Conservation (phyloP, 2,888 invertebrate species). For the Pseudococcus jackbeardsleyi region DNA sequence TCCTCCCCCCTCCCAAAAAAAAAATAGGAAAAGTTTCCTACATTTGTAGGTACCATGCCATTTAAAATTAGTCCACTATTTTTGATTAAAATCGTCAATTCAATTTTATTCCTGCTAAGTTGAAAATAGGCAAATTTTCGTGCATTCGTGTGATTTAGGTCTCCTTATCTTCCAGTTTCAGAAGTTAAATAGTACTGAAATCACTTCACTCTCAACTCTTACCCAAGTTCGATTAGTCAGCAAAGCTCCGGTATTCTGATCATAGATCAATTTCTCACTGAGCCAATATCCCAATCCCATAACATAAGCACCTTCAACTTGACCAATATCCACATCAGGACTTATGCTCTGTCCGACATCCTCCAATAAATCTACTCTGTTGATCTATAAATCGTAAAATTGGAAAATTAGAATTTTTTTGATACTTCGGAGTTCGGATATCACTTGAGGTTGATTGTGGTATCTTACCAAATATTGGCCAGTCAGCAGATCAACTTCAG, state of each 20-base stretch:
- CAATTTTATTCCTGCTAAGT: too few relatives aligned
- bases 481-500: constrained; percentile 93
- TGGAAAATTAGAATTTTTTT: too few relatives aligned
- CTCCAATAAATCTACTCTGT: constrained; percentile 95
- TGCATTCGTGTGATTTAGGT: background rate
- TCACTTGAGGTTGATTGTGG: background rate
- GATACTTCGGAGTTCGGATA: background rate
- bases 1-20: too few relatives aligned
- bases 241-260: constrained; percentile 57
- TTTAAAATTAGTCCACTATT: too few relatives aligned
- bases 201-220: background rate
- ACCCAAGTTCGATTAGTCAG: constrained; percentile 65
- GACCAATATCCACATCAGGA: constrained; percentile 96
- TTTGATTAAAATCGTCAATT: too few relatives aligned
- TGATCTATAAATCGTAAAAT: constrained; percentile 72
- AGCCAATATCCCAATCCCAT: constrained; percentile 72
- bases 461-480: constrained; percentile 86
- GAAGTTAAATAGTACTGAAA: background rate
- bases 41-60: too few relatives aligned
- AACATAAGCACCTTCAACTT: constrained; percentile 94
- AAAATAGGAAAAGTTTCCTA: too few relatives aligned
- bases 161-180: background rate
- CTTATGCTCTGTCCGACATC: constrained; percentile 95
- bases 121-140: background rate
- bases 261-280: constrained; percentile 62